Conservation (phyloP, 1,140 invertebrate species). For the Zaprionus capensis region DNA sequence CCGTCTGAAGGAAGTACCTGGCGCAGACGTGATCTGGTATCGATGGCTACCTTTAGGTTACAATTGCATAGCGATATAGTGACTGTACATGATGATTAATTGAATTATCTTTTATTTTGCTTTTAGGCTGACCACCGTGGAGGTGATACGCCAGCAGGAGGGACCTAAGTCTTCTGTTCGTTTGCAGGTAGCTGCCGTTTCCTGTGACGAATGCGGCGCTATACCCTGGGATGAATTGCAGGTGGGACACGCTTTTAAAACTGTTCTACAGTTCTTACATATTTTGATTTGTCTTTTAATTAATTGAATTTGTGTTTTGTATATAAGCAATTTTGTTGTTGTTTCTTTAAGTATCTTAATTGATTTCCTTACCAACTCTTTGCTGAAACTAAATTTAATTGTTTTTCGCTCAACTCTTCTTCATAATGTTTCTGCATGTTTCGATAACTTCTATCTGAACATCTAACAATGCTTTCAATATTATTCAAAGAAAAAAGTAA, state of each 20-base stretch:
- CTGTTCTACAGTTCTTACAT: slow-evolving; percentile 18
- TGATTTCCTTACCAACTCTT: slow-evolving; percentile 11
- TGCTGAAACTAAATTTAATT: slow-evolving; percentile 45
- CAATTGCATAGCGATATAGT: background rate
- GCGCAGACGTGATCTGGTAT: slow-evolving; percentile 90
- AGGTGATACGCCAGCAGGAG: slow-evolving; percentile 92
- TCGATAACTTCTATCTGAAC: slow-evolving; percentile 65
- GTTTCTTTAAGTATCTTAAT: slow-evolving; percentile 28
- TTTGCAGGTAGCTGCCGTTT: slow-evolving; percentile 90
- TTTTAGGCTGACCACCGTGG: slow-evolving; percentile 89
- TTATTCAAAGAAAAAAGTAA: slow-evolving; percentile 19
- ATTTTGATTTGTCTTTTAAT: background rate
- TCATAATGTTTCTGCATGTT: slow-evolving; percentile 68
- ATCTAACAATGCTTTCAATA: slow-evolving; percentile 31
- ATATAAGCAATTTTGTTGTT: slow-evolving; percentile 34
- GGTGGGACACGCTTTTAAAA: slow-evolving; percentile 85
- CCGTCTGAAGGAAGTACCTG: slow-evolving; percentile 92
- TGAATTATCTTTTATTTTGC: background rate
- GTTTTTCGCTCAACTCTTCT: slow-evolving; percentile 62
- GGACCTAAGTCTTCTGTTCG: slow-evolving; percentile 90
- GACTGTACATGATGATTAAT: background rate
- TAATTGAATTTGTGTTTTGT: slow-evolving; percentile 52
- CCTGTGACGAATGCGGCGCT: slow-evolving; percentile 92
- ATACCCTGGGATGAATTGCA: slow-evolving; percentile 98
- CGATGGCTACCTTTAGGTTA: slow-evolving; percentile 84